These are phyloP conservation scores for Kryptopterus vitreolus DNA, from an alignment of 2,797 vertebrate genomes.

Conservation along the genomic window DNA sequence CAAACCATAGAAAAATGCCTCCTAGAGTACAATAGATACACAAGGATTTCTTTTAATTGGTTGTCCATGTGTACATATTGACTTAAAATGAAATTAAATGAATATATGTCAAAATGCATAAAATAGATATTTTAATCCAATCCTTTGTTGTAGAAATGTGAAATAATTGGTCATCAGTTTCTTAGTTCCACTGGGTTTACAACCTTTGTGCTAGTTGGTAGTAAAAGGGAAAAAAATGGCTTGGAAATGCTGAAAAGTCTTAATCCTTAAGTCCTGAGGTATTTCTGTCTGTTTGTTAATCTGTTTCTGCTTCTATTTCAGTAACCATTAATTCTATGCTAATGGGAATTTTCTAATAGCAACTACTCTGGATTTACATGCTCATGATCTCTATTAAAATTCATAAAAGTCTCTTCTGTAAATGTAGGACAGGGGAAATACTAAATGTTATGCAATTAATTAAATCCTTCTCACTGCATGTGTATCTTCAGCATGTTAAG, in stretches of 20 bases:
- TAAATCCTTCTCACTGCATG: constrained; percentile 19
- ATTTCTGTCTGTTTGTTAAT: constrained; percentile 41
- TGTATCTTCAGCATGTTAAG: constrained; percentile 31
- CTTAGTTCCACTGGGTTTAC: neutral
- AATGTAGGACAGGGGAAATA: constrained; percentile 11
- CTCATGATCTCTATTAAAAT: constrained; percentile 47
- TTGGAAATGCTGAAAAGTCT: constrained; percentile 39
- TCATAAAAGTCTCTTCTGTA: constrained; percentile 11
- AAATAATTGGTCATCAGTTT: neutral
- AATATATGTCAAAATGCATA: neutral
- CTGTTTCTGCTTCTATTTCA: constrained; percentile 31
- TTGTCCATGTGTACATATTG: neutral
- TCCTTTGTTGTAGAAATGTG: neutral
- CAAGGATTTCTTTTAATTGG: neutral
- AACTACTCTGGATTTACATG: constrained; percentile 41
- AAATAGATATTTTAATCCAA: neutral
- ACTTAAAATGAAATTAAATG: neutral
- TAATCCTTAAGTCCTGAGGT: constrained; percentile 42
- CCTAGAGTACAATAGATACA: neutral
- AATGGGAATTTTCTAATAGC: constrained; percentile 45
- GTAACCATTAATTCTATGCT: constrained; percentile 40
- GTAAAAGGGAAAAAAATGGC: neutral
- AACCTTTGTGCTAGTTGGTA: constrained; percentile 5
- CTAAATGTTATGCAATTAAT: constrained; percentile 36
- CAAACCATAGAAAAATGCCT: neutral